Evolutionary conservation across 2,113 vertebrate genomes (phyloP).

Genomic region (Poicephalus meyeri): DNA sequence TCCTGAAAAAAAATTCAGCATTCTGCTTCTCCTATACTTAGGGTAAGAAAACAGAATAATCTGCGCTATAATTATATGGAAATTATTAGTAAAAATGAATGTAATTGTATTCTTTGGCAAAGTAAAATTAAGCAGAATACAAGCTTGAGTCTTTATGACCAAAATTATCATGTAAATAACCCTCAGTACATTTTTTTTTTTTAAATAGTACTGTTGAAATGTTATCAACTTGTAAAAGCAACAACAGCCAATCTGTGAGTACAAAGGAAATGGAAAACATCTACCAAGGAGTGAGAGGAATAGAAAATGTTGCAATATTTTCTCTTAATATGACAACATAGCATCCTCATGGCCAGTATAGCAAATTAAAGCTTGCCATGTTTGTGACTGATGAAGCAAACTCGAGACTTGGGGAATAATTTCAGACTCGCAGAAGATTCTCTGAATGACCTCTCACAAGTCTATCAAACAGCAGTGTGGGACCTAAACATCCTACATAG

Average conservation of each 20-base stretch:
- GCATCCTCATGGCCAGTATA: neutral
- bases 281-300: neutral
- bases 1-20: neutral
- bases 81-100: neutral
- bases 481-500: neutral
- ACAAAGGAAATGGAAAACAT: neutral
- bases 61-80: neutral
- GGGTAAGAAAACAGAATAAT: neutral
- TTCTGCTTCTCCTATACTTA: neutral
- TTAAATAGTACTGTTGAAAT: neutral
- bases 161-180: neutral
- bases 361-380: neutral
- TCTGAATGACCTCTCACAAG: neutral
- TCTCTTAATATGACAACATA: neutral
- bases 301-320: neutral
- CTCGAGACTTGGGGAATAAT: neutral
- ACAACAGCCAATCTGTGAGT: neutral
- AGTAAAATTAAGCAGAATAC: neutral
- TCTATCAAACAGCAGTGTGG: neutral
- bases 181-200: neutral
- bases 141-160: neutral
- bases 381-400: fast-evolving
- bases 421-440: neutral
- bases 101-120: neutral
- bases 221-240: neutral